These are phyloP conservation scores for Dioctria rufipes DNA, from an alignment of 2,888 invertebrate genomes.

Conservation along the genomic window DNA sequence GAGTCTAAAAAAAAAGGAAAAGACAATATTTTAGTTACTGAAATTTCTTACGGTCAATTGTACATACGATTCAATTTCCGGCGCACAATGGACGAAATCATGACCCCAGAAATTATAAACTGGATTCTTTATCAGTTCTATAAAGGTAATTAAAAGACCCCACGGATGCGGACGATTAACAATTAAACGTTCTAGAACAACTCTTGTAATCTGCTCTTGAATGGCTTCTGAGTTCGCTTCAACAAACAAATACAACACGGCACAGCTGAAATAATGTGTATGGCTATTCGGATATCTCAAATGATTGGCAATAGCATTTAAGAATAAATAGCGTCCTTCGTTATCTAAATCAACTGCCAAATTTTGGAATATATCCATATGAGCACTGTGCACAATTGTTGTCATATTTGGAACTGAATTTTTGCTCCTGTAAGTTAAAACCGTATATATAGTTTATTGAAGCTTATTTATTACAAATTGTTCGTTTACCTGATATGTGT, in stretches of 20 bases:
- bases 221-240: constrained; percentile 98
- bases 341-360: constrained; percentile 98
- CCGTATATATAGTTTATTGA: background rate
- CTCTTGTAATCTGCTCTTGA: constrained; percentile 98
- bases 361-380: constrained; percentile 99
- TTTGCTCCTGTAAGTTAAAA: constrained; percentile 77
- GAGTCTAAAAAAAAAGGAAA: constrained; percentile 75
- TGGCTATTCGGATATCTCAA: constrained; percentile 99
- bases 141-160: constrained; percentile 98
- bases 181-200: constrained; percentile 95
- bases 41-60: constrained; percentile 70
- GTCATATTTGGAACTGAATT: constrained; percentile 95
- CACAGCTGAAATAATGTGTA: constrained; percentile 99
- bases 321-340: constrained; percentile 95
- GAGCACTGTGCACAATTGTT: constrained; percentile 98
- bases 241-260: constrained; percentile 95
- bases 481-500: constrained; percentile 77
- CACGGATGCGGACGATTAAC: constrained; percentile 99
- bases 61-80: constrained; percentile 95
- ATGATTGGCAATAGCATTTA: constrained; percentile 99
- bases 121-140: constrained; percentile 98
- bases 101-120: constrained; percentile 99
- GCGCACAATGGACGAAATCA: constrained; percentile 99
- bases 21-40: background rate
- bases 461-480: background rate